Base-by-base conservation (phyloP, 2,888 invertebrate genomes). In the Steinernema hermaphroditum region DNA sequence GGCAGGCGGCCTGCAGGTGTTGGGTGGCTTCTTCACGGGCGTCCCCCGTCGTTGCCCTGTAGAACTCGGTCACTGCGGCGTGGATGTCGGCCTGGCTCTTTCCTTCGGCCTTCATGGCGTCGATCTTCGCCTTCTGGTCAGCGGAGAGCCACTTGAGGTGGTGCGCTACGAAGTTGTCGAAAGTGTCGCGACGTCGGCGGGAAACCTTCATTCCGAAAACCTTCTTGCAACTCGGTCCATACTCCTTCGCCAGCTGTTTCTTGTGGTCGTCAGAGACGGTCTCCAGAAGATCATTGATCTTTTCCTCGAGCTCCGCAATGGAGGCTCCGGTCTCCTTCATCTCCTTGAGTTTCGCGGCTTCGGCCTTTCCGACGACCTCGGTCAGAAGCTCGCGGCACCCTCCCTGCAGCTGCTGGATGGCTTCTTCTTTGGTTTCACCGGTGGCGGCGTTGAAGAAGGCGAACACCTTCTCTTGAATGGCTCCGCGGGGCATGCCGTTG, bases 91-190 rank as follows among this genome's bases (percentile, higher is more conserved):
- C 74, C 32, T 75, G 75, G 27, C 76, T 70, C 69, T 75, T 75
- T 24, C 78, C 80, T 27, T 75, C 76, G 22, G 69, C 74, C 70
- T 79, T 75, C 62, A 80, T 41, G 27, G 74, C 71, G 50, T 74
- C 74, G 54, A 81, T 57, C 44, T 78, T 77, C n/a, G 70, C 71
- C 72, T 77, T 73, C 71, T 81, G 81, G 6, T 78, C 80, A 6
- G 75, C 77, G n/a, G 75, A 76, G 44, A 76, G 57, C 79, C 80
- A 80, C 57, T 72, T 70, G 24, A 80, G 72, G 72, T 76, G 77
- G 70, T 73, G 73, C 72, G 74, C 69, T 32, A 76, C 22, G 62
- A 27, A 62, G 62, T 62, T 32, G 8, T 62, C 62, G 29, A 62
- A 27, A 14, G 32, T 62, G 32, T 12, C 32, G 62, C 34, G 62